Evolutionary conservation across 2,113 vertebrate species (phyloP).

Genomic region (Mungos mungo): DNA sequence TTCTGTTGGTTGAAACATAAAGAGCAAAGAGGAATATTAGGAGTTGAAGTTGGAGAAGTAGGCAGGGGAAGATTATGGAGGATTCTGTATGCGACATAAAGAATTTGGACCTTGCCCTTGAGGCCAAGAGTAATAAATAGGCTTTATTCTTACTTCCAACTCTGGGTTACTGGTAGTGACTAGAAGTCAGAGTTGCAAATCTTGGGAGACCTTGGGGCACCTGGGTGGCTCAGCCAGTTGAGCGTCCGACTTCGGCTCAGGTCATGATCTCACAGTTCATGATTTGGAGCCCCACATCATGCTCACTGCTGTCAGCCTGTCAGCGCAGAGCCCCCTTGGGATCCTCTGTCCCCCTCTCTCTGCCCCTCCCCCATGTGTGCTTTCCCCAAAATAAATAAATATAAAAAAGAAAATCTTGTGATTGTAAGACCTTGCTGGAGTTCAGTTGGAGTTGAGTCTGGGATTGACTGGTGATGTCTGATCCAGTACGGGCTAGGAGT

Average conservation of each 20-base stretch:
- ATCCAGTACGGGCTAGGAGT: not conserved
- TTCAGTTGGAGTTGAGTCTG: not conserved
- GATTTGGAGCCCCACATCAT: no score
- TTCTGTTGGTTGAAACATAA: not conserved
- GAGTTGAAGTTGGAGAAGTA: not conserved
- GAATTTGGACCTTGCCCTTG: not conserved
- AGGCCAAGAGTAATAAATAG: not conserved
- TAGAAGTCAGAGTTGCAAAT: constrained; percentile 28
- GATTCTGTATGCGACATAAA: not conserved
- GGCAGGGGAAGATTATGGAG: not conserved
- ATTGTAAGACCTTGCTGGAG: not conserved
- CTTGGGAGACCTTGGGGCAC: not conserved
- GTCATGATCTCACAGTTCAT: no score
- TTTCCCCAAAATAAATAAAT: no score
- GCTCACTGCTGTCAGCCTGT: no score
- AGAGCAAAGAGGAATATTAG: not conserved
- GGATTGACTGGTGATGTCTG: constrained; percentile 30
- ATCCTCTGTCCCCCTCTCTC: no score
- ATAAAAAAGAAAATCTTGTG: not conserved
- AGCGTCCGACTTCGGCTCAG: no score
- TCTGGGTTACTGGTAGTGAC: not conserved
- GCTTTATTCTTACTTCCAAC: not conserved
- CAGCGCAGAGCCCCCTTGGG: no score
- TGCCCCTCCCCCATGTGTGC: no score
- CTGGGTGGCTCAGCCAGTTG: no score